phyloP scores from a whole-genome alignment of 2,888 invertebrate genomes.

The Catocala fraxini region DNA sequence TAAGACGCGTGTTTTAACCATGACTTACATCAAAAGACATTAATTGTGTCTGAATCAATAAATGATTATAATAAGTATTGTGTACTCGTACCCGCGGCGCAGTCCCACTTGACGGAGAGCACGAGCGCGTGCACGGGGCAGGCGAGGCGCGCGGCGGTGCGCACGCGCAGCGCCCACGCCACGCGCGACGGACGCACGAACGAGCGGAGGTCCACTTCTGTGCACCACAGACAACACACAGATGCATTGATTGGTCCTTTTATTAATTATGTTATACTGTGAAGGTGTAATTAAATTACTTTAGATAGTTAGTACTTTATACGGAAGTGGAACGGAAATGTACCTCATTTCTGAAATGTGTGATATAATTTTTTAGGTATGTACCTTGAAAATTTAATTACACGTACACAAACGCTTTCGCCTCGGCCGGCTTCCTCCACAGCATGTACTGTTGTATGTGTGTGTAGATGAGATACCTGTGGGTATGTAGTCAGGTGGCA shows the following conservation, averaged over 20 bases:
- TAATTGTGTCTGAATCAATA: too few relatives aligned
- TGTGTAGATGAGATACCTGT: constrained; percentile 50
- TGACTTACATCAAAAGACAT: too few relatives aligned
- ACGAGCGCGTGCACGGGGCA: constrained; percentile 51
- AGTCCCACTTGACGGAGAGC: constrained; percentile 62
- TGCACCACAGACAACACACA: too few relatives aligned
- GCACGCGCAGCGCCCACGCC: constrained; percentile 69
- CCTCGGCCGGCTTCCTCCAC: constrained; percentile 72
- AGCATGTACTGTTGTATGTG: constrained; percentile 55
- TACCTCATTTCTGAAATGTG: too few relatives aligned
- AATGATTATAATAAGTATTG: background rate
- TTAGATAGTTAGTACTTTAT: too few relatives aligned
- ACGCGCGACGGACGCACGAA: constrained; percentile 68
- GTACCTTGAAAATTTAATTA: background rate
- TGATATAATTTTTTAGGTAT: too few relatives aligned
- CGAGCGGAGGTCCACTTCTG: constrained; percentile 74
- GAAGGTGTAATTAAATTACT: too few relatives aligned
- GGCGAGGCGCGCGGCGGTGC: constrained; percentile 53
- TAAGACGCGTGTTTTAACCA: too few relatives aligned
- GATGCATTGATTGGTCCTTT: too few relatives aligned
- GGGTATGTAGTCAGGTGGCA: constrained; percentile 60
- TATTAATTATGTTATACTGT: too few relatives aligned
- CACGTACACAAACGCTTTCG: constrained; percentile 50
- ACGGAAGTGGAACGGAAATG: too few relatives aligned
- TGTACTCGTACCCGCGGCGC: constrained; percentile 35